Conservation (phyloP, 2,888 invertebrate genomes). For the Catocala nupta region DNA sequence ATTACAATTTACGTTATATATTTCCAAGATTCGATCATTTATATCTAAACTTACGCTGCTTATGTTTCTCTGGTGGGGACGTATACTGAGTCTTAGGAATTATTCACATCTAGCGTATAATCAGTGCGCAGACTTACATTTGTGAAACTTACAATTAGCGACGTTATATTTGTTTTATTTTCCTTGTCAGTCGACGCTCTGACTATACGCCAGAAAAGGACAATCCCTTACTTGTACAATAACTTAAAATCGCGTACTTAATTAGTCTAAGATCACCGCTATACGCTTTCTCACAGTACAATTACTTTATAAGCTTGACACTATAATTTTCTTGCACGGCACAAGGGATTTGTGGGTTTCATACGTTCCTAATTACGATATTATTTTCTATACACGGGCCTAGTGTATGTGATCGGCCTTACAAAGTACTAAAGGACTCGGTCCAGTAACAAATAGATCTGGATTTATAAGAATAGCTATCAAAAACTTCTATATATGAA, state of each 20-base stretch:
- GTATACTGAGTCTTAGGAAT: conserved; percentile 30
- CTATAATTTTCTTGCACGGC: conserved; percentile 52
- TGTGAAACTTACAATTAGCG: not conserved
- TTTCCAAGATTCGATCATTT: not conserved
- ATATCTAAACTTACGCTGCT: conserved; percentile 3
- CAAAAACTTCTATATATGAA: conserved; percentile 34
- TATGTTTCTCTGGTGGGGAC: conserved; percentile 28
- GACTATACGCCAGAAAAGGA: conserved; percentile 17
- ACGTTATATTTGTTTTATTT: not conserved
- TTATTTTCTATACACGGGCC: conserved; percentile 39
- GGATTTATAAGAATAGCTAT: conserved; percentile 22
- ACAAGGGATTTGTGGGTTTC: conserved; percentile 57
- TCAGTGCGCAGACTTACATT: not conserved
- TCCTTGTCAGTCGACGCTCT: conserved; percentile 1
- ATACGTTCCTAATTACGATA: conserved; percentile 51
- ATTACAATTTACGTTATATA: conserved; percentile 3
- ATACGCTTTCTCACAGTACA: conserved; percentile 74
- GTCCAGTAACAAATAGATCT: conserved; percentile 36
- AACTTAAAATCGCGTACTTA: conserved; percentile 46
- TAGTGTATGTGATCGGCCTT: conserved; percentile 41
- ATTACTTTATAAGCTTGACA: conserved; percentile 68
- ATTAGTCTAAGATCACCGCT: conserved; percentile 60
- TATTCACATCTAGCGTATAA: conserved; percentile 3
- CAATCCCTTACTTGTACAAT: conserved; percentile 37
- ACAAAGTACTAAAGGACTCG: conserved; percentile 17